Evolutionary conservation across 2,888 invertebrate genomes (phyloP), one percentile per base, ranked within the genome.

Genomic region (Poecilus cupreus): DNA sequence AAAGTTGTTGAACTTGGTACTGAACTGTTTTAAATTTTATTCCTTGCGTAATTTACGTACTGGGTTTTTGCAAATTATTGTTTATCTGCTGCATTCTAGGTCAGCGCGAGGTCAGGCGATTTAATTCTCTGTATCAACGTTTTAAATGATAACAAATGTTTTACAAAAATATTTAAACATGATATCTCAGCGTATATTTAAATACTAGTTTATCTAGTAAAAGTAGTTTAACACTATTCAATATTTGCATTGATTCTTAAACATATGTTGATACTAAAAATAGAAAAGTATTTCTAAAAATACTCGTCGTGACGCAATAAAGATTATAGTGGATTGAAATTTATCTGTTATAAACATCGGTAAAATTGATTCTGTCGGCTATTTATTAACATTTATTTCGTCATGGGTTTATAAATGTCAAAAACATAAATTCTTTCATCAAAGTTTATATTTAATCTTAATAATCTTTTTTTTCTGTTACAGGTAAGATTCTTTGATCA

Each of bases 241-340:
- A 60, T 60, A 60, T 60, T 60, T 60, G 5, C 60, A 13, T 26
- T 24, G n/a, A 22, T 13, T 32, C n/a, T 60, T 2, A 22, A 13
- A n/a, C 24, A 13, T 60, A n/a, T 32, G 18, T 8, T 18, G 51
- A 18, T 39, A 26, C 75, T 75, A 75, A 54, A 75, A 75, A 75
- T 75, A 75, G 75, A 49, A 64, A 64, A 75, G 11, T 18, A 18
- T 10, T 75, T 75, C 75, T 54, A 75, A 54, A 54, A 75, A 51
- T 51, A 75, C 54, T 1, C 3, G 39, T 16, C 18, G 39, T 70
- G 70, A 70, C 26, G 70, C 43, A 39, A 70, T 37, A 5, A 11
- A 70, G 32, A 70, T 70, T 39, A 51, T 51, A 51, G 5, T 51
- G 51, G 26, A 75, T 49, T 32, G 11, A 32, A 54, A 75, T 75